Evolutionary conservation across 23 tunicate species (phyloP).

Genomic region (Botrylloides violaceus): DNA sequence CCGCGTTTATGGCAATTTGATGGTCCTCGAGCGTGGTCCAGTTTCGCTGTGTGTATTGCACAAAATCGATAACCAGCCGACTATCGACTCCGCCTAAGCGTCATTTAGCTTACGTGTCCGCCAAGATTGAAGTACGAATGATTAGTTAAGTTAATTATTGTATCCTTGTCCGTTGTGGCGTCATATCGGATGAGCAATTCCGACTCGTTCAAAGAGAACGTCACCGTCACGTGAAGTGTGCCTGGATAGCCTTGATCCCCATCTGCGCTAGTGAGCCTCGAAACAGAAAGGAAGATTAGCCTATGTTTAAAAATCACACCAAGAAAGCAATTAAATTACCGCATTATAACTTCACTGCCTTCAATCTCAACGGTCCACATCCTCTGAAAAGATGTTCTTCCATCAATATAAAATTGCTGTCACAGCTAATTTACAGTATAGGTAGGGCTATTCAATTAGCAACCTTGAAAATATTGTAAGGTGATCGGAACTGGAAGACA

Average conservation of each 20-base stretch:
- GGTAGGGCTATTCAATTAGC: too few relatives aligned
- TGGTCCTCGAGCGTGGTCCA: conserved; percentile 65
- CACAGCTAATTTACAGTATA: background rate
- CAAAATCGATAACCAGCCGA: background rate
- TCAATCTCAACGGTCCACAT: conserved; percentile 46
- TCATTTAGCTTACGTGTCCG: conserved; percentile 67
- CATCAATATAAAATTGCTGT: background rate
- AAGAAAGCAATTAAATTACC: conserved; percentile 13
- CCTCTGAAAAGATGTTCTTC: conserved; percentile 52
- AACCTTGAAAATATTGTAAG: too few relatives aligned
- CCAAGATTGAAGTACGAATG: conserved; percentile 89
- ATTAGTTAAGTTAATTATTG: conserved; percentile 81
- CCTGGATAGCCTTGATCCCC: conserved; percentile 97
- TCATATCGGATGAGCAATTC: conserved; percentile 36
- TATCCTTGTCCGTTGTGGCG: conserved; percentile 53
- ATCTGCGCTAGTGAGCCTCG: conserved; percentile 59
- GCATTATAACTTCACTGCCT: conserved; percentile 36
- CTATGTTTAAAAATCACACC: background rate
- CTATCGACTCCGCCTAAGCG: background rate
- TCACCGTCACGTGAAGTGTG: conserved; percentile 28
- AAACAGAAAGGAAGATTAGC: background rate
- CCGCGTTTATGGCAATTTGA: conserved; percentile 42
- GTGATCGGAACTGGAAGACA: too few relatives aligned
- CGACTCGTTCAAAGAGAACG: conserved; percentile 30
- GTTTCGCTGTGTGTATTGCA: conserved; percentile 18